Evolutionary conservation across 2,113 vertebrate genomes (phyloP).

Genomic region (Haemorhous mexicanus): DNA sequence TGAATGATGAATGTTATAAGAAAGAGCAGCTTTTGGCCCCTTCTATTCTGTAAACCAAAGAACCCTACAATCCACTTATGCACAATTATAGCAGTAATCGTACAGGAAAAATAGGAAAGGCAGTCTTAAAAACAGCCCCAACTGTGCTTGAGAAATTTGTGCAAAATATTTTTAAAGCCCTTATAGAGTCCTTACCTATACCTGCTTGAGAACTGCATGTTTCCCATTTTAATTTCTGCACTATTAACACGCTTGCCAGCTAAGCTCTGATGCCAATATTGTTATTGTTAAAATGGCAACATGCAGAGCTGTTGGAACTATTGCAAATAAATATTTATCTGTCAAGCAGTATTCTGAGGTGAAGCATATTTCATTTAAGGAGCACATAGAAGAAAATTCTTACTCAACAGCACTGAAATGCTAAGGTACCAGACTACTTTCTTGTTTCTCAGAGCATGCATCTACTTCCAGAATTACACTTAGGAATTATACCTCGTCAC

Average conservation of each 20-base stretch:
- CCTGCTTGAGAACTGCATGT: not conserved
- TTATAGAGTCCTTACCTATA: not conserved
- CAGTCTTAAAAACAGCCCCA: not conserved
- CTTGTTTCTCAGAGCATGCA: not conserved
- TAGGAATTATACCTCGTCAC: not conserved
- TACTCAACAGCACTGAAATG: constrained; percentile 11
- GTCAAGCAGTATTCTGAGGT: constrained; percentile 2
- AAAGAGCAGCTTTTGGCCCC: not conserved
- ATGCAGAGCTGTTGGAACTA: not conserved
- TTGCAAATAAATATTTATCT: constrained; percentile 27
- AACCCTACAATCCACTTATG: not conserved
- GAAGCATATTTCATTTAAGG: constrained; percentile 34
- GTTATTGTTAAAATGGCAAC: not conserved
- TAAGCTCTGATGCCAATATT: not conserved
- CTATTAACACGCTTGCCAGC: constrained; percentile 20
- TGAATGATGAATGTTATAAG: not conserved
- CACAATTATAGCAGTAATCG: not conserved
- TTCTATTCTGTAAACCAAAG: not conserved
- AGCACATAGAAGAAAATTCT: constrained; percentile 15
- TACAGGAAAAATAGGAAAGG: not conserved
- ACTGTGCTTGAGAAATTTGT: not conserved
- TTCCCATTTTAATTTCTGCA: constrained; percentile 20
- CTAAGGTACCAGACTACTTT: not conserved
- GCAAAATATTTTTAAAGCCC: not conserved
- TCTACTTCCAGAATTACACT: not conserved